phyloP scores from a whole-genome alignment of 2,797 vertebrate genomes.

The Amazonetta brasiliensis region DNA sequence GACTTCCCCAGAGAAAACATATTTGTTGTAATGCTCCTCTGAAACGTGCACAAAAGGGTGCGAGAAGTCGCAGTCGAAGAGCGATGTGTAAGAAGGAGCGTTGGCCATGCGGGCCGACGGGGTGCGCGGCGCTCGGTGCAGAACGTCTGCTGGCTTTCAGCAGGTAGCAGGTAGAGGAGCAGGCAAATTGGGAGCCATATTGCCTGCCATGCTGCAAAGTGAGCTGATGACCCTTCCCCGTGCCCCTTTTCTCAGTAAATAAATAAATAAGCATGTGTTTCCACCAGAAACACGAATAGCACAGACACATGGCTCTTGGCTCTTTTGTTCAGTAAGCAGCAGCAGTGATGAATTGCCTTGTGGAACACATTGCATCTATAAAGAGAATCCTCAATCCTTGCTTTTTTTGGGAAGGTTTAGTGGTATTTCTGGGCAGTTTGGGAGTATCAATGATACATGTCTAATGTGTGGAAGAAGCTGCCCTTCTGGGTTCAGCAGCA shows the following conservation, averaged over 20 bases:
- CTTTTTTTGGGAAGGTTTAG: background rate
- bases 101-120: background rate
- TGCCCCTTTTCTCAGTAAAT: background rate
- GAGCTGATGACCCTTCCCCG: background rate
- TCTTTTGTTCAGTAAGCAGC: background rate
- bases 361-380: background rate
- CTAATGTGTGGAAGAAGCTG: background rate
- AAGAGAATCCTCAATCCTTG: background rate
- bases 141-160: background rate
- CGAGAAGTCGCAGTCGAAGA: background rate
- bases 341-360: conserved; percentile 31
- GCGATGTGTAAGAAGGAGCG: background rate
- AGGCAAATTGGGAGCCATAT: background rate
- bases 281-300: background rate
- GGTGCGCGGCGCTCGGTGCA: accelerated
- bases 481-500: background rate
- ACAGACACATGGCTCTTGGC: conserved; percentile 28
- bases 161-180: conserved; percentile 41
- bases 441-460: background rate
- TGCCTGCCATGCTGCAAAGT: background rate
- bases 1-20: background rate
- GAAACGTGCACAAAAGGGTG: background rate
- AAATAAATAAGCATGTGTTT: conserved; percentile 19
- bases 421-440: background rate
- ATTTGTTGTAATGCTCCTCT: background rate